Percentiles rank a stretch among this genome's conserved stretches.
Evolutionary conservation across 2,888 invertebrate species (phyloP).

Genomic region (Brachyptera putata): DNA sequence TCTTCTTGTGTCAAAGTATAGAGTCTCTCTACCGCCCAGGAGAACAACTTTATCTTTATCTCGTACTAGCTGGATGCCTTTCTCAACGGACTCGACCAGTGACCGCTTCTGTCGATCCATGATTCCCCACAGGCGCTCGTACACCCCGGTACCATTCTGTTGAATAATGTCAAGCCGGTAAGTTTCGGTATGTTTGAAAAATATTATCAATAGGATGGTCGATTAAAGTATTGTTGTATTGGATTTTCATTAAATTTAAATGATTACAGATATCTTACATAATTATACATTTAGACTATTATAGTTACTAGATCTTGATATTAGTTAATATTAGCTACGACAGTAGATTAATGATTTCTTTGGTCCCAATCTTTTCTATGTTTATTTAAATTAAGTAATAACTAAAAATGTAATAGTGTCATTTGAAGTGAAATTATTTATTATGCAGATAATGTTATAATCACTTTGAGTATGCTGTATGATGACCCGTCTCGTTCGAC

Average conservation of each 20-base stretch:
- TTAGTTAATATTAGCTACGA: no score
- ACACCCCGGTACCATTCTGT: slow-evolving; percentile 71
- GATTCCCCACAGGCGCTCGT: slow-evolving; percentile 61
- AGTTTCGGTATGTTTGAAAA: background rate
- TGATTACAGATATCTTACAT: no score
- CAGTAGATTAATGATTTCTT: no score
- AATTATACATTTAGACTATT: no score
- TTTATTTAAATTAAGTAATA: no score
- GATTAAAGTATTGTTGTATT: no score
- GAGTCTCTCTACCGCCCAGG: slow-evolving; percentile 68
- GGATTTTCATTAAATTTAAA: no score
- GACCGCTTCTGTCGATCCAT: slow-evolving; percentile 57
- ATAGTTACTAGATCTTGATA: no score
- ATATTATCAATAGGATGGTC: background rate
- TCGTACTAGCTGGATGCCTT: slow-evolving; percentile 62
- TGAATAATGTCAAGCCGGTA: no score
- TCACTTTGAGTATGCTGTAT: slow-evolving; percentile 62
- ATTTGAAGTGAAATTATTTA: no score
- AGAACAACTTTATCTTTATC: slow-evolving; percentile 59
- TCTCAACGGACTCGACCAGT: slow-evolving; percentile 65
- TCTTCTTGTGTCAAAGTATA: slow-evolving; percentile 69
- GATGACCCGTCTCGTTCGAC: slow-evolving; percentile 72
- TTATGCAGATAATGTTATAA: slow-evolving; percentile 9
- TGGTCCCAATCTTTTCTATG: no score
- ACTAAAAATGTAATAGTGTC: no score